These are phyloP conservation scores for Mellilla xanthometata DNA, from an alignment of 2,888 invertebrate genomes.

Conservation along the genomic window DNA sequence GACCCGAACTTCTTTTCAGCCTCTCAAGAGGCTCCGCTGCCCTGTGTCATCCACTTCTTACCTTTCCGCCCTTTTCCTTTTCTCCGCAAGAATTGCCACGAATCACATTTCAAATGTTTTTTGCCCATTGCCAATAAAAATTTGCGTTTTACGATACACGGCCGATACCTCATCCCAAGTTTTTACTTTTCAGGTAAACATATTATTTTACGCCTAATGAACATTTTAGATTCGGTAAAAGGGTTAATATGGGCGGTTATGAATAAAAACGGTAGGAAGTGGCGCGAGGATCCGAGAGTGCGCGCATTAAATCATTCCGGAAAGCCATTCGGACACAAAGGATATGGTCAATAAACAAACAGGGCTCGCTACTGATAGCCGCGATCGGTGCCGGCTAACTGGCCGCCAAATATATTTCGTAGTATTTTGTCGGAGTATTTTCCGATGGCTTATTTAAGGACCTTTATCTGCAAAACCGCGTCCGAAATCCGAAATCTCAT, in stretches of 20 bases:
- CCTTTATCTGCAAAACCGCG: constrained; percentile 50
- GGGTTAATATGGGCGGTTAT: constrained; percentile 48
- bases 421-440: constrained; percentile 48
- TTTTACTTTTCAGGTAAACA: constrained; percentile 32
- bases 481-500: constrained; percentile 56
- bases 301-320: constrained; percentile 62
- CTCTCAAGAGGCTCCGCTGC: constrained; percentile 60
- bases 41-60: constrained; percentile 63
- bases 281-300: constrained; percentile 45
- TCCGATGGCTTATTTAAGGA: constrained; percentile 47
- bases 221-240: constrained; percentile 46
- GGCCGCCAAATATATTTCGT: constrained; percentile 49
- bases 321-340: constrained; percentile 69
- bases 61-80: constrained; percentile 47
- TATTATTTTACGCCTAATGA: constrained; percentile 37
- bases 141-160: constrained; percentile 40
- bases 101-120: constrained; percentile 47
- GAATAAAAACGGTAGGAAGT: constrained; percentile 55
- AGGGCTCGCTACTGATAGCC: constrained; percentile 55
- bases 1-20: constrained; percentile 67
- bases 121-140: constrained; percentile 40
- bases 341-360: constrained; percentile 74
- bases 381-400: constrained; percentile 53
- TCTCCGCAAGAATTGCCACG: constrained; percentile 42
- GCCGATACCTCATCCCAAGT: constrained; percentile 38